Percentiles rank a stretch among this genome's conserved stretches.
Evolutionary conservation across 2,888 invertebrate species (phyloP).

Genomic region (Drosophila siamana): DNA sequence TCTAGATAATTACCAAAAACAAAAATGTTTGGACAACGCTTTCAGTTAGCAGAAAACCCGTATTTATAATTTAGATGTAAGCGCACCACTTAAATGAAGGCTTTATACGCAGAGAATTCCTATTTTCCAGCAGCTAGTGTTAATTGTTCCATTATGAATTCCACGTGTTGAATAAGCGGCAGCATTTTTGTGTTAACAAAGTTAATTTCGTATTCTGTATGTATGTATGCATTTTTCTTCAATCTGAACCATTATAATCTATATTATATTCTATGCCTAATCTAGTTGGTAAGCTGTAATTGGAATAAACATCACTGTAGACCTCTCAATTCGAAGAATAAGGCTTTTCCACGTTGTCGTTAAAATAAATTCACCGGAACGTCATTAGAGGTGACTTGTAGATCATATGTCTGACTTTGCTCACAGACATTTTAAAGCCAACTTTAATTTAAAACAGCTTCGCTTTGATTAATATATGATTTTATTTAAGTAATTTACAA

Average conservation of each 20-base stretch:
- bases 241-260: slow-evolving; percentile 44
- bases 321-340: background rate
- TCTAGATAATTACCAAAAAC: slow-evolving; percentile 51
- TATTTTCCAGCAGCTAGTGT: slow-evolving; percentile 20
- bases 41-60: background rate
- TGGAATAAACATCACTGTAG: slow-evolving; percentile 40
- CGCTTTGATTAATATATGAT: background rate
- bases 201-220: background rate
- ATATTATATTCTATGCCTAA: slow-evolving; percentile 39
- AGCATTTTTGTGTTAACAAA: background rate
- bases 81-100: background rate
- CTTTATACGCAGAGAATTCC: background rate
- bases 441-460: background rate
- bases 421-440: too few relatives aligned
- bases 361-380: background rate
- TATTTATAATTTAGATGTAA: slow-evolving; percentile 13
- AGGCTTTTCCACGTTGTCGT: background rate
- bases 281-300: slow-evolving; percentile 47
- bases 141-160: slow-evolving; percentile 3
- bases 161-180: background rate
- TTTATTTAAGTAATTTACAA: background rate
- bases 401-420: too few relatives aligned
- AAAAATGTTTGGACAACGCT: slow-evolving; percentile 1
- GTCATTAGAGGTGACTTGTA: background rate
- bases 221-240: slow-evolving; percentile 7